phyloP scores from a whole-genome alignment of 2,888 invertebrate genomes.

The Syrista parreyssii region DNA sequence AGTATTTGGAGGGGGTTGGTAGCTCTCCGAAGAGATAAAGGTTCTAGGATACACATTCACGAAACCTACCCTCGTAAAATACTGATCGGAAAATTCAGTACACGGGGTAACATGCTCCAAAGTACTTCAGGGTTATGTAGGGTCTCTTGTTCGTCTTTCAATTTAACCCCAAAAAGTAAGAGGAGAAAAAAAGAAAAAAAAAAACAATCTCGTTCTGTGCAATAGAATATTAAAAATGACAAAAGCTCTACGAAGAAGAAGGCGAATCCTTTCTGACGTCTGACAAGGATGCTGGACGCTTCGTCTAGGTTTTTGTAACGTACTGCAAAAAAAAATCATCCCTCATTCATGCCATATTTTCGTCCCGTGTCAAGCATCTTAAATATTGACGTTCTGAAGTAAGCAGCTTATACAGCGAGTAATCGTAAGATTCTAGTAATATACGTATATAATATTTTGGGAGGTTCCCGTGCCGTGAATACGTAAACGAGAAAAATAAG shows the following conservation, averaged over 20 bases:
- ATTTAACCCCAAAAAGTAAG: not conserved
- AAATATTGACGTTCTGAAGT: slow-evolving; percentile 25
- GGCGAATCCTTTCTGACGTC: not conserved
- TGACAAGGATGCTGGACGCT: not conserved
- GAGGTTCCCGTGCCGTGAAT: not conserved
- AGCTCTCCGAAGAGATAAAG: not conserved
- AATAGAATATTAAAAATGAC: not conserved
- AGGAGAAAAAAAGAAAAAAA: not conserved
- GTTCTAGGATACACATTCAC: not conserved
- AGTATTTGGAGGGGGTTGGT: not conserved
- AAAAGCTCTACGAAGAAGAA: not conserved
- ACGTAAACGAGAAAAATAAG: not conserved
- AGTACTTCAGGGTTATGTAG: not conserved
- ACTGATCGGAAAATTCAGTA: not conserved
- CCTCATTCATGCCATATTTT: not conserved
- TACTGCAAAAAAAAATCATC: not conserved
- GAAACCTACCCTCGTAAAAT: not conserved
- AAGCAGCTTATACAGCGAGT: slow-evolving; percentile 29
- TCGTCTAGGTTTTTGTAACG: not conserved
- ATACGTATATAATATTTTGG: slow-evolving; percentile 30
- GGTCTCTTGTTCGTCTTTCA: not conserved
- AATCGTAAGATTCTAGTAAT: slow-evolving; percentile 39
- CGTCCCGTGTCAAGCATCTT: not conserved
- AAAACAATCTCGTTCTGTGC: not conserved
- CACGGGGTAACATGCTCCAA: not conserved